A percentile compares a stretch with the other conserved stretches of the same genome.
Conservation (phyloP, 2,888 invertebrate species). For the Adela reaumurella region DNA sequence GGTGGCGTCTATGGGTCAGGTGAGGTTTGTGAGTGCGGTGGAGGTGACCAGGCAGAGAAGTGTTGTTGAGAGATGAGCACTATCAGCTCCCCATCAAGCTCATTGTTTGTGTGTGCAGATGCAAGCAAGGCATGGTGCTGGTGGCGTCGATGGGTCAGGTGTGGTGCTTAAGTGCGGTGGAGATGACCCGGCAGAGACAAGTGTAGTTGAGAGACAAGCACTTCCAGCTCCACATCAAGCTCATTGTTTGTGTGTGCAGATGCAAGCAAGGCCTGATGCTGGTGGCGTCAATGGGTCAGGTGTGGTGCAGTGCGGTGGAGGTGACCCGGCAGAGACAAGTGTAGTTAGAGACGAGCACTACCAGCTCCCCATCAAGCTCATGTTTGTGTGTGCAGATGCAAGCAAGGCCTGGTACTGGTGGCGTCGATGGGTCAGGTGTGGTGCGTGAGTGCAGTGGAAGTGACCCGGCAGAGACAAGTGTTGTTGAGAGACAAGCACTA, state of each 20-base stretch:
- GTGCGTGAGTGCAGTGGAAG: constrained; percentile 78
- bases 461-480: constrained; percentile 78
- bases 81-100: no score
- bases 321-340: constrained; percentile 76
- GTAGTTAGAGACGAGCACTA: constrained; percentile 88
- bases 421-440: constrained; percentile 87
- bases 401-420: constrained; percentile 78
- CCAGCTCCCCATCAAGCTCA: constrained; percentile 86
- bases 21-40: constrained; percentile 82
- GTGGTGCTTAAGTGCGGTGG: constrained; percentile 81
- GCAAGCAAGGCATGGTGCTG: constrained; percentile 77
- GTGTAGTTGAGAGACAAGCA: constrained; percentile 84
- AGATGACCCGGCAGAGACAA: constrained; percentile 79
- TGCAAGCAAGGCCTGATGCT: constrained; percentile 78
- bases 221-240: constrained; percentile 87
- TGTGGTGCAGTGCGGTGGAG: constrained; percentile 83
- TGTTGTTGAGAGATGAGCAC: constrained; percentile 80
- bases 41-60: constrained; percentile 82
- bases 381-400: constrained; percentile 51
- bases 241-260: constrained; percentile 69
- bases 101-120: constrained; percentile 35
- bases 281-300: constrained; percentile 81
- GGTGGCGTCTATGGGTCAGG: constrained; percentile 81
- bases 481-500: constrained; percentile 89
- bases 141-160: constrained; percentile 84